Base-by-base conservation (phyloP, 2,888 invertebrate species). In the Acanthopleura granulata region DNA sequence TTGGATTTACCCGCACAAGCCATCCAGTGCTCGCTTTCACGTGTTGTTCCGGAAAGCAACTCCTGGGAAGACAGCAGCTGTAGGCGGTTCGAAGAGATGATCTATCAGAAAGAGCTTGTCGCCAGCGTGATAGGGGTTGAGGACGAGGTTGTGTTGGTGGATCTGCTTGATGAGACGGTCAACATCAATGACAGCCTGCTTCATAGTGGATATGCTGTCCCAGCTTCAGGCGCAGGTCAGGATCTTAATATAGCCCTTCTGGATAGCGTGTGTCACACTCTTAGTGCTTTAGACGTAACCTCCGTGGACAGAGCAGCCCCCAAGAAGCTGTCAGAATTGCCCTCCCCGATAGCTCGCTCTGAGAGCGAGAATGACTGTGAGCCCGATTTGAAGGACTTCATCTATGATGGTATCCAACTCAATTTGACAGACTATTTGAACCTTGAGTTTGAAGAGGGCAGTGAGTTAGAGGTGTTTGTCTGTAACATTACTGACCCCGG, bases 11-110 rank as follows among this genome's bases (percentile, higher is more conserved):
- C 25, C 14, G 51, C 25, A 29, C 72, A 72, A 57, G 72, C 27
- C 3, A 3, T 72, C n/a, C 50, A 18, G 3, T 50, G 72, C 29
- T 51, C 16, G 1, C 30, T 72, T 0, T 4, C 22, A 3, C 1
- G 11, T 30, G 22, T 73, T 25, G 25, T 4, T 11, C 72, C 72
- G 1, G 51, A 57, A 4, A 57, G 40, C n/a, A n/a, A 4, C 4
- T 72, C 72, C 0, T 82, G 84, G 83, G 77, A 75, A 16, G 76
- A 75, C 9, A 76, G 74, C n/a, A 74, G 78, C 1, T 78, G 78
- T 72, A 72, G 71, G 40, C 72, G 74, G 49, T 83, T 84, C 74
- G 76, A 79, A 29, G 80, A 83, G 30, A 61, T 81, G 22, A 76
- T 79, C 0, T 61, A 78, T 14, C 79, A 81, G n/a, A 79, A 75